Conservation (phyloP, 2,888 invertebrate genomes). For the Cephus pulcher region DNA sequence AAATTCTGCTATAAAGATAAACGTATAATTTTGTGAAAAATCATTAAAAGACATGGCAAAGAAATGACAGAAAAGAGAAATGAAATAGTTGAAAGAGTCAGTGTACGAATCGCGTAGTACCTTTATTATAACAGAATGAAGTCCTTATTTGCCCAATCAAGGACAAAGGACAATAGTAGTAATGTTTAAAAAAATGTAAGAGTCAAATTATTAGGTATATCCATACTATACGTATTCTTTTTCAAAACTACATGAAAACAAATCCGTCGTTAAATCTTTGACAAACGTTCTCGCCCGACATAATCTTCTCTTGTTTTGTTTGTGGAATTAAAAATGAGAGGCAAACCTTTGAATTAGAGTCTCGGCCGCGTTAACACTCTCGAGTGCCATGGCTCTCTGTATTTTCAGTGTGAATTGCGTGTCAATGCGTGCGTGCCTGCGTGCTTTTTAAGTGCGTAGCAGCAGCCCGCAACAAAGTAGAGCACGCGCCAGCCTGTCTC, state of each 20-base stretch:
- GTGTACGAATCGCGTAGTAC: not conserved
- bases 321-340: constrained; percentile 55
- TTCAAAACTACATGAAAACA: not conserved
- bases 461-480: not conserved
- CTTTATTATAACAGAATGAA: not conserved
- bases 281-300: constrained; percentile 6
- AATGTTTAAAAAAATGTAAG: not conserved
- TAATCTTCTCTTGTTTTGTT: constrained; percentile 24
- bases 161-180: not conserved
- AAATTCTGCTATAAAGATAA: not conserved
- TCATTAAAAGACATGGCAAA: not conserved
- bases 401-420: constrained; percentile 1
- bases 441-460: not conserved
- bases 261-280: not conserved
- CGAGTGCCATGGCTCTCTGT: constrained; percentile 57
- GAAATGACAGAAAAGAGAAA: not conserved
- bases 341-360: constrained; percentile 66
- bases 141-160: not conserved
- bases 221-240: not conserved
- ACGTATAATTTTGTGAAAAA: not conserved
- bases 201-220: not conserved
- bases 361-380: constrained; percentile 65
- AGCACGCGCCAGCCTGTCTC: not conserved
- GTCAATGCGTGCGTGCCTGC: constrained; percentile 4
- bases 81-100: not conserved